Conservation (phyloP, 2,113 vertebrate species). For the Psammodynastes pulverulentus region DNA sequence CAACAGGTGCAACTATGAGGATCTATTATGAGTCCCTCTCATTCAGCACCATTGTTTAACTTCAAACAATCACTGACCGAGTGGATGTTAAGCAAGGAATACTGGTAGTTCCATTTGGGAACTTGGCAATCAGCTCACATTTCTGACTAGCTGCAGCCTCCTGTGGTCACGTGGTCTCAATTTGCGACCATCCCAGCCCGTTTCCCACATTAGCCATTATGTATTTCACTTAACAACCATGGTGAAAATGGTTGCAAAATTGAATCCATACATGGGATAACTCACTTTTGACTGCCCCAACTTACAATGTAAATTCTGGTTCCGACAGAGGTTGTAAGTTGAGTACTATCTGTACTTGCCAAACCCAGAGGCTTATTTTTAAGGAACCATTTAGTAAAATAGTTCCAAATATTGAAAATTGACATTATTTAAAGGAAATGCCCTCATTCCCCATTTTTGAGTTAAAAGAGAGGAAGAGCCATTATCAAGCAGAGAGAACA, state of each 20-base stretch:
- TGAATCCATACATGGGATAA: neutral
- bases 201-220: too few relatives aligned
- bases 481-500: conserved; percentile 15
- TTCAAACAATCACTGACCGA: neutral
- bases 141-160: neutral
- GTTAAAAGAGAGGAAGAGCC: neutral
- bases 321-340: neutral
- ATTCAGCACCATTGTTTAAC: neutral
- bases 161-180: neutral
- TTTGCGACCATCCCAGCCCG: neutral
- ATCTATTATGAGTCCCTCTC: neutral
- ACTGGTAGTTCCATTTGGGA: too few relatives aligned
- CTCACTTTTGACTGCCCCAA: neutral
- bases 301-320: neutral
- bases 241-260: neutral
- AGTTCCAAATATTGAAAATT: neutral
- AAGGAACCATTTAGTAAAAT: neutral
- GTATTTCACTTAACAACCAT: neutral
- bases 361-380: neutral
- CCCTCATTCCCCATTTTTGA: neutral
- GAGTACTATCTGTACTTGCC: neutral
- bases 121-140: neutral
- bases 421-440: neutral
- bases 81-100: neutral
- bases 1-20: neutral